These are phyloP conservation scores for Himantopus leucocephalus DNA, from an alignment of 2,113 vertebrate species.

Conservation along the genomic window DNA sequence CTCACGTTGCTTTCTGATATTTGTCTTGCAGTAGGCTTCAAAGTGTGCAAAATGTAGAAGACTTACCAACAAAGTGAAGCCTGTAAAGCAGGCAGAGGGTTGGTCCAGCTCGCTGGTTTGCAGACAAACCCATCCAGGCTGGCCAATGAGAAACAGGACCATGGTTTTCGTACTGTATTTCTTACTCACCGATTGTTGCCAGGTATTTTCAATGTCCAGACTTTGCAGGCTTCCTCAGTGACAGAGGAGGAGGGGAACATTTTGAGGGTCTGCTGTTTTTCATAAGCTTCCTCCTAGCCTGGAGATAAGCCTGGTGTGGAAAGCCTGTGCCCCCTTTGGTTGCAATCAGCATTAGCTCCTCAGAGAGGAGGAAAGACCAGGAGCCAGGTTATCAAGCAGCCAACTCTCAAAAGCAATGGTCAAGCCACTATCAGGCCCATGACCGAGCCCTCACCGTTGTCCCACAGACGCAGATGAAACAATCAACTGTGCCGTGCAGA, in stretches of 20 bases:
- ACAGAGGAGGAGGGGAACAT: background rate
- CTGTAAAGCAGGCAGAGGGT: background rate
- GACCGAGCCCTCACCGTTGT: background rate
- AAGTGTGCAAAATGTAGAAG: background rate
- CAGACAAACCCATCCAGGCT: background rate
- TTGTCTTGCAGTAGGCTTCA: background rate
- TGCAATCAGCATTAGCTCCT: conserved; percentile 6
- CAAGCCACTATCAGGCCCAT: background rate
- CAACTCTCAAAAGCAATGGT: background rate
- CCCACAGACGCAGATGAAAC: background rate
- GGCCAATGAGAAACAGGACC: background rate
- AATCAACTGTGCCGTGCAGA: background rate
- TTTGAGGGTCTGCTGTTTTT: background rate
- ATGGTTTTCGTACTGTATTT: background rate
- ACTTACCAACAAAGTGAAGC: background rate
- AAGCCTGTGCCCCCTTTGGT: background rate
- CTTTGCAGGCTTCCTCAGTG: background rate
- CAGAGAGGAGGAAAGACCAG: background rate
- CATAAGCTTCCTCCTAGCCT: background rate
- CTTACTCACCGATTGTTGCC: background rate
- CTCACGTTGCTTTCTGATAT: background rate
- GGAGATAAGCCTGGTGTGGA: conserved; percentile 19
- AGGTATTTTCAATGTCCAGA: background rate
- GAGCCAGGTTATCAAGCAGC: background rate
- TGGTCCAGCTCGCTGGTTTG: background rate